These are phyloP conservation scores for Heliconius erato DNA, from an alignment of 2,888 invertebrate species.

Conservation along the genomic window DNA sequence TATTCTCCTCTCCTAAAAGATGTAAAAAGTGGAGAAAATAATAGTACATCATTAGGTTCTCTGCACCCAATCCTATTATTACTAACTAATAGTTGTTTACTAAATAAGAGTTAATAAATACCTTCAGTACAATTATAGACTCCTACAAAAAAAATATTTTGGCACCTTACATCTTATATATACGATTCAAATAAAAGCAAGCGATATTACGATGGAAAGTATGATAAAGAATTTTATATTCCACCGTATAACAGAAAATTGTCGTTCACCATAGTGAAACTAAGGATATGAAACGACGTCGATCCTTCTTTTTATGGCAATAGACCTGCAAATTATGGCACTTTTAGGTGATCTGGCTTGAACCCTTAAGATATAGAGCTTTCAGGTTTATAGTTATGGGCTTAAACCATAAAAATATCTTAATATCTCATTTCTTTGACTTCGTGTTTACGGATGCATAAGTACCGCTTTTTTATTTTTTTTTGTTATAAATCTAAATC, in stretches of 20 bases:
- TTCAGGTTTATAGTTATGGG: not conserved
- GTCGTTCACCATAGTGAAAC: constrained; percentile 24
- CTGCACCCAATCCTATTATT: not conserved
- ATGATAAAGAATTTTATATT: constrained; percentile 14
- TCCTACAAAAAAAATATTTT: too few species aligned
- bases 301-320: constrained; percentile 14
- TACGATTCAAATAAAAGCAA: not conserved
- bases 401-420: not conserved
- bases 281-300: constrained; percentile 19
- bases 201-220: not conserved
- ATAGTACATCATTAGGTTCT: too few species aligned
- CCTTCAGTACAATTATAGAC: too few species aligned
- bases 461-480: not conserved
- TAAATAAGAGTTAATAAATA: too few species aligned
- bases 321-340: constrained; percentile 29
- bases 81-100: too few species aligned
- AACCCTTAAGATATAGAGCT: constrained; percentile 24
- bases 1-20: not conserved
- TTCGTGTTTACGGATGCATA: not conserved
- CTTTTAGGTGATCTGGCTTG: constrained; percentile 21
- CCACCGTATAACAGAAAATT: constrained; percentile 13
- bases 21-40: not conserved
- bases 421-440: not conserved
- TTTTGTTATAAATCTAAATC: not conserved
- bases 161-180: too few species aligned